Evolutionary conservation across 2,888 invertebrate genomes (phyloP).

Genomic region (Pachymerium ferrugineum): DNA sequence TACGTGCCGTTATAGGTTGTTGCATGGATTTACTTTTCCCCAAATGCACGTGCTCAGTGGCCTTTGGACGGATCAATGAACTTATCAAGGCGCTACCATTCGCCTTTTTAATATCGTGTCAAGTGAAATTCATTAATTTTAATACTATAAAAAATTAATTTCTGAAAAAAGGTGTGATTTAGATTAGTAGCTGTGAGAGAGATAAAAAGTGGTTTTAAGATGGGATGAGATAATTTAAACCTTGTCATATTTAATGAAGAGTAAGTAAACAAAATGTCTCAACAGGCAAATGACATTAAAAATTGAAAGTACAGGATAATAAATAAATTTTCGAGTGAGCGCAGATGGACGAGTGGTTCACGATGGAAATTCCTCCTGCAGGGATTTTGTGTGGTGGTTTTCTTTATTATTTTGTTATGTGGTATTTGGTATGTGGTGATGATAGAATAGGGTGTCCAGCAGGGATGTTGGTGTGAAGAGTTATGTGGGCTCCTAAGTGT

Average conservation of each 20-base stretch:
- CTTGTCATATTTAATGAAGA: no score
- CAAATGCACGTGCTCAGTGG: slow-evolving; percentile 17
- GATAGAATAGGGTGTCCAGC: background rate
- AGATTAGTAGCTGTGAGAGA: background rate
- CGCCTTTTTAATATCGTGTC: background rate
- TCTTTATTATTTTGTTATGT: background rate
- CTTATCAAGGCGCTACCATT: background rate
- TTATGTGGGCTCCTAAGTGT: background rate
- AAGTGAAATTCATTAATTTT: background rate
- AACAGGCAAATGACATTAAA: background rate
- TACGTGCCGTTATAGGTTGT: background rate
- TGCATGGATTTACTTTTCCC: slow-evolving; percentile 17
- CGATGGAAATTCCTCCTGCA: background rate
- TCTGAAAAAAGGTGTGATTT: background rate
- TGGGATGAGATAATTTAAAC: no score
- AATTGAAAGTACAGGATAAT: background rate
- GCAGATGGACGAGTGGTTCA: background rate
- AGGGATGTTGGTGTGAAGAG: slow-evolving; percentile 2
- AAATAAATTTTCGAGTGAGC: background rate
- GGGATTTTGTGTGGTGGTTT: background rate
- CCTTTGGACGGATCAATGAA: slow-evolving; percentile 14
- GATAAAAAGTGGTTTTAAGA: background rate
- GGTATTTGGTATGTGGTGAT: background rate
- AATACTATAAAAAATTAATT: background rate
- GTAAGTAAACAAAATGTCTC: no score